Evolutionary conservation across 2,797 vertebrate species (phyloP).

Genomic region (Gambusia yucatana): DNA sequence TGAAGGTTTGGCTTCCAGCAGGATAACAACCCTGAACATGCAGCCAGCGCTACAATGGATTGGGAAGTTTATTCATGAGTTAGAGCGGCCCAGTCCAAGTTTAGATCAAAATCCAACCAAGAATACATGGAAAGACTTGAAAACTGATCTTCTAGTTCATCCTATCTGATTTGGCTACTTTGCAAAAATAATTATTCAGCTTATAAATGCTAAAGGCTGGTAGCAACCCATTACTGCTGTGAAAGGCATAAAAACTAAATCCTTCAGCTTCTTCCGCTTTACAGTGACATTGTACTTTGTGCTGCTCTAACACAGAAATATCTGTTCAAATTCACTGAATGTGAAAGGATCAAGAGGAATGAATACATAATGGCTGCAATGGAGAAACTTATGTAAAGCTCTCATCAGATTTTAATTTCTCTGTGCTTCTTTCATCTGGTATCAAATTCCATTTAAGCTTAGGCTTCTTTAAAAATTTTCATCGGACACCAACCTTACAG

Average conservation of each 20-base stretch:
- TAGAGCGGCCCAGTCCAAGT: neutral
- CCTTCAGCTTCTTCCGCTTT: neutral
- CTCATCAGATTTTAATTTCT: neutral
- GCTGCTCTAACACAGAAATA: neutral
- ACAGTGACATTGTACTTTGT: neutral
- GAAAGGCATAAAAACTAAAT: neutral
- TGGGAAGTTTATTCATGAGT: neutral
- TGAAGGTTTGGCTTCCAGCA: neutral
- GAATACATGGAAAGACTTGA: neutral
- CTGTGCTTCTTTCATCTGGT: neutral
- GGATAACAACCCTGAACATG: neutral
- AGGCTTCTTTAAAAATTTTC: neutral
- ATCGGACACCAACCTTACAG: neutral
- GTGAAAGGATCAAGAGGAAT: neutral
- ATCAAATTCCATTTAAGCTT: neutral
- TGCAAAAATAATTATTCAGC: neutral
- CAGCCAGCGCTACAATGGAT: neutral
- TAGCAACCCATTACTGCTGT: neutral
- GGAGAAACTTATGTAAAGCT: neutral
- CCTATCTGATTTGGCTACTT: neutral
- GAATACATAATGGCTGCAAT: neutral
- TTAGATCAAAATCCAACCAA: neutral
- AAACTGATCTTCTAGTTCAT: neutral
- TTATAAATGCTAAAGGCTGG: neutral
- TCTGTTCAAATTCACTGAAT: neutral